Evolutionary conservation across 1,140 invertebrate genomes (phyloP).

Genomic region (Nasonia longicornis): DNA sequence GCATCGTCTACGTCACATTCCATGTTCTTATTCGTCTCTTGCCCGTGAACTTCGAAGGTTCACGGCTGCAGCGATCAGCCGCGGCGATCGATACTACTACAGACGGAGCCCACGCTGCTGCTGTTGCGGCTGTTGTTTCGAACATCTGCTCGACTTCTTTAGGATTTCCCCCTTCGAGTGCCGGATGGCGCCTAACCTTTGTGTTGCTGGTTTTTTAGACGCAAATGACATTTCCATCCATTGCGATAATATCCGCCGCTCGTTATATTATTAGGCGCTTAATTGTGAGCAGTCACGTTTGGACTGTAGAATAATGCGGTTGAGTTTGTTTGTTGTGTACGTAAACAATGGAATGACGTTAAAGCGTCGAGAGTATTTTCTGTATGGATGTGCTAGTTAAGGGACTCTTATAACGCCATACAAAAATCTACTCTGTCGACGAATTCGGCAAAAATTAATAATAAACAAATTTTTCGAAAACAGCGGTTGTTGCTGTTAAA

Average conservation of each 20-base stretch:
- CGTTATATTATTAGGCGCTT: not conserved
- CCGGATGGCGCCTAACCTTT: slow-evolving; percentile 21
- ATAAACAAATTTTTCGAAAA: too few relatives aligned
- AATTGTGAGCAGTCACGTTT: not conserved
- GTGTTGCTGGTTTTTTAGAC: slow-evolving; percentile 14
- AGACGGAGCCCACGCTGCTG: not conserved
- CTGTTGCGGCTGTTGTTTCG: slow-evolving; percentile 1
- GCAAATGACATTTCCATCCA: slow-evolving; percentile 19
- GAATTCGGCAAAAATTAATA: too few relatives aligned
- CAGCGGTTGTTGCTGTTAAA: too few relatives aligned
- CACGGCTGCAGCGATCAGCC: slow-evolving; percentile 38
- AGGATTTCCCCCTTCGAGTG: slow-evolving; percentile 7
- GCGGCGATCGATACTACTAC: slow-evolving; percentile 35
- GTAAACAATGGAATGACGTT: not conserved
- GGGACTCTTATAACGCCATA: not conserved
- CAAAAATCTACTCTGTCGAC: not conserved
- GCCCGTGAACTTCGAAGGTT: slow-evolving; percentile 12
- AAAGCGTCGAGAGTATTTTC: not conserved
- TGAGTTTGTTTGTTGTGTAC: not conserved
- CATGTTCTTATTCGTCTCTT: slow-evolving; percentile 48
- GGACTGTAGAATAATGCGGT: not conserved
- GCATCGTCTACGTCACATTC: slow-evolving; percentile 49
- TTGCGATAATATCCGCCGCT: too few relatives aligned
- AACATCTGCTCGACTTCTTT: slow-evolving; percentile 39
- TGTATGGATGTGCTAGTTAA: not conserved